Percentiles rank a stretch among this genome's conserved stretches.
These are phyloP conservation scores for Fopius arisanus DNA, from an alignment of 1,140 invertebrate species.

Conservation along the genomic window DNA sequence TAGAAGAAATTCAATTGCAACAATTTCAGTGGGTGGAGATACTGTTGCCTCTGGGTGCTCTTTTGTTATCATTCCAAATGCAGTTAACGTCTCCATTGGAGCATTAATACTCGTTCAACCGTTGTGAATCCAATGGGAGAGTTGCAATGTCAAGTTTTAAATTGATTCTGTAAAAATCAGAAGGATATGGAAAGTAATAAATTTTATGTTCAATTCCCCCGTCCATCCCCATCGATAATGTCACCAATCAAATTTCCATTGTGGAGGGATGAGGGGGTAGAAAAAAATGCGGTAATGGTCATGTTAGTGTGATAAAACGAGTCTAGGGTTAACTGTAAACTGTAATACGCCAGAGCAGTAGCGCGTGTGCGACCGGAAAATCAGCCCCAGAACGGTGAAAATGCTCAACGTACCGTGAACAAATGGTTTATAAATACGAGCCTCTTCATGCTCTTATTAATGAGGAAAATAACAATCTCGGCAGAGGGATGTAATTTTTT, in stretches of 20 bases:
- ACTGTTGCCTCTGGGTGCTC: background rate
- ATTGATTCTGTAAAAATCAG: background rate
- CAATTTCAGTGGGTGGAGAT: background rate
- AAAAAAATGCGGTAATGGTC: background rate
- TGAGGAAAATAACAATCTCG: background rate
- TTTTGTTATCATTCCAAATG: constrained; percentile 1
- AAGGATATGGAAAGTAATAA: background rate
- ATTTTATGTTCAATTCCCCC: background rate
- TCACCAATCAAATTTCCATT: background rate
- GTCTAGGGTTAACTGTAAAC: background rate
- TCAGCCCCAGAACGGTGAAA: background rate
- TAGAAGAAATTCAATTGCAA: background rate
- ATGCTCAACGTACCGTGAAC: background rate
- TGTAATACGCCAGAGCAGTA: background rate
- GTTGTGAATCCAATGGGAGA: background rate
- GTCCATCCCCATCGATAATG: background rate
- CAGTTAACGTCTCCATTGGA: background rate
- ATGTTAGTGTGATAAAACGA: background rate
- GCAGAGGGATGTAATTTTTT: too few relatives aligned
- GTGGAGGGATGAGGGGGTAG: background rate
- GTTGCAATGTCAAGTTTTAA: background rate
- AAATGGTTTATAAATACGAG: background rate
- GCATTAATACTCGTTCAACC: constrained; percentile 1
- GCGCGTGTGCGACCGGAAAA: constrained; percentile 9
- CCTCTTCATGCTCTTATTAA: background rate